Evolutionary conservation across 1,140 invertebrate species (phyloP).

Genomic region (Tetramorium simillimum): DNA sequence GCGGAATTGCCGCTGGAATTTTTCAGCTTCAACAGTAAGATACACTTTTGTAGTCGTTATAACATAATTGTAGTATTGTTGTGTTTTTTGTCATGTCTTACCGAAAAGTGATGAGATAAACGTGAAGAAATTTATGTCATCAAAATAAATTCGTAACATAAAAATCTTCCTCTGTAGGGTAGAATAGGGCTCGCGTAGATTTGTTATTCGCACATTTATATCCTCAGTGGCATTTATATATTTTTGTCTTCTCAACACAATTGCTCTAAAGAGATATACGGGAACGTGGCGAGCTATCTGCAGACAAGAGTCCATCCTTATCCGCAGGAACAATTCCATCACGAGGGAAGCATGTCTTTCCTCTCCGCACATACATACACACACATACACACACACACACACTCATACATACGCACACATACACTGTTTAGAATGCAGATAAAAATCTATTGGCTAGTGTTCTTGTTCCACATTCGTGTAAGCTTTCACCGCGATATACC

Average conservation of each 20-base stretch:
- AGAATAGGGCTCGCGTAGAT: neutral
- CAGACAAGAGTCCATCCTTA: conserved; percentile 26
- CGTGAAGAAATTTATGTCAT: neutral
- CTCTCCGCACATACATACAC: neutral
- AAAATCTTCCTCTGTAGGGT: neutral
- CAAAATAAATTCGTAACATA: neutral
- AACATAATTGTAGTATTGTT: neutral
- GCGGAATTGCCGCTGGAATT: neutral
- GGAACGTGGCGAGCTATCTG: conserved; percentile 34
- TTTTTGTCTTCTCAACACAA: conserved; percentile 31
- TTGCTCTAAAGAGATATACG: neutral
- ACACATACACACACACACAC: conserved; percentile 5
- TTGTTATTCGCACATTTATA: conserved; percentile 24
- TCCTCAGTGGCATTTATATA: neutral
- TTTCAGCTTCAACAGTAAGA: neutral
- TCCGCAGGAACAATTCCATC: conserved; percentile 66
- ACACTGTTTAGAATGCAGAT: conserved; percentile 51
- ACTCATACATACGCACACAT: neutral
- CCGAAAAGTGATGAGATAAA: neutral
- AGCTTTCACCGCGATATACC: conserved; percentile 61
- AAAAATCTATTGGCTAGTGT: conserved; percentile 70
- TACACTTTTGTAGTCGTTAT: neutral
- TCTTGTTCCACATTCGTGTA: conserved; percentile 60
- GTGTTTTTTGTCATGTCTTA: neutral
- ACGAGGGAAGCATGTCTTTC: conserved; percentile 24